Percentiles rank a stretch among this genome's conserved stretches.
These are phyloP conservation scores for Gymnodraco acuticeps DNA, from an alignment of 2,797 vertebrate species.

Conservation along the genomic window DNA sequence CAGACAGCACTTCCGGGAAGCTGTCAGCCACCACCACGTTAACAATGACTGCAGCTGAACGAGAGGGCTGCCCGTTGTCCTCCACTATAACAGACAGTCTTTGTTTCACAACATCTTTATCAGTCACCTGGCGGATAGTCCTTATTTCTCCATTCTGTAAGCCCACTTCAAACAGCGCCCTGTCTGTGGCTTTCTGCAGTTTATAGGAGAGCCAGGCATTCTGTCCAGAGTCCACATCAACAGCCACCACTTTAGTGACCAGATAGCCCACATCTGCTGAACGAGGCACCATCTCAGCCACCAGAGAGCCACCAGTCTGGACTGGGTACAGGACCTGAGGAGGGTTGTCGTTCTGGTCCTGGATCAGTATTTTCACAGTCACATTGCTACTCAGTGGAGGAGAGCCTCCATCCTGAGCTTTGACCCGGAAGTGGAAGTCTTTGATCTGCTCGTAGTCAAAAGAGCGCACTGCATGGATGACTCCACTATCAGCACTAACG, in stretches of 20 bases:
- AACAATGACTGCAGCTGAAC: constrained; percentile 51
- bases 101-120: constrained; percentile 85
- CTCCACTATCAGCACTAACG: constrained; percentile 11
- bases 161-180: constrained; percentile 85
- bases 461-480: constrained; percentile 83
- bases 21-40: constrained; percentile 42
- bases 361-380: constrained; percentile 56
- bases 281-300: constrained; percentile 85
- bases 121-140: constrained; percentile 81
- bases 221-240: constrained; percentile 83
- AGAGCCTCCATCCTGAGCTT: constrained; percentile 69
- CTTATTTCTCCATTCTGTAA: constrained; percentile 87
- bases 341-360: constrained; percentile 18
- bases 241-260: constrained; percentile 90
- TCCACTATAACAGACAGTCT: constrained; percentile 54
- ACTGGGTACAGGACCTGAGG: constrained; percentile 73
- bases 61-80: constrained; percentile 60
- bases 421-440: constrained; percentile 71
- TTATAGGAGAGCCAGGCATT: constrained; percentile 87
- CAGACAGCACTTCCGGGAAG: constrained; percentile 63
- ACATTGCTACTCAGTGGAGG: constrained; percentile 73
- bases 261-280: constrained; percentile 87
- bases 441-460: constrained; percentile 84
- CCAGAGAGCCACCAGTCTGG: constrained; percentile 69
- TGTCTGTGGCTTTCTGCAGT: constrained; percentile 85